These are phyloP conservation scores for Thalassaphorura encarpata DNA, from an alignment of 1,140 invertebrate genomes.

Conservation along the genomic window DNA sequence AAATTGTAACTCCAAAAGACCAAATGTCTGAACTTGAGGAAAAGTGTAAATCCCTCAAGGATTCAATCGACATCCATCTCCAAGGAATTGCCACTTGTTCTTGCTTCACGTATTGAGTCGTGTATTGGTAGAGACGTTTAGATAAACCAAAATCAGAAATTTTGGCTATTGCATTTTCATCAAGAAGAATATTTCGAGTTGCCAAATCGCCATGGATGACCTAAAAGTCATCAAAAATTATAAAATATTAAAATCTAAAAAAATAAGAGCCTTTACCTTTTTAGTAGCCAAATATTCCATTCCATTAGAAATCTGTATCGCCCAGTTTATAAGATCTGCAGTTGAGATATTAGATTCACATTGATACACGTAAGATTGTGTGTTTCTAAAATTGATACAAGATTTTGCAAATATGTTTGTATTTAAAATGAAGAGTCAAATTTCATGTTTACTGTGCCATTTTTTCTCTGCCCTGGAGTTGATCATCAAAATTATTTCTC, in stretches of 20 bases:
- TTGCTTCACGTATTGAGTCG: too few relatives aligned
- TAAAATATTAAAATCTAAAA: too few relatives aligned
- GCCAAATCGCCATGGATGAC: constrained; percentile 26
- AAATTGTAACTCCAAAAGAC: background rate
- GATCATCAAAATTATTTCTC: too few relatives aligned
- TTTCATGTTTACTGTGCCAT: too few relatives aligned
- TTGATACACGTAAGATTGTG: too few relatives aligned
- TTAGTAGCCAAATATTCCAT: constrained; percentile 31
- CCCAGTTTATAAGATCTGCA: constrained; percentile 23
- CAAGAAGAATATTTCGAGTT: constrained; percentile 21
- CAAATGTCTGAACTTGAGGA: background rate
- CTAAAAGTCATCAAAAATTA: too few relatives aligned
- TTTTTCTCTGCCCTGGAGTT: too few relatives aligned
- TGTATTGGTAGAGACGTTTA: constrained; percentile 32
- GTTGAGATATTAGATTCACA: too few relatives aligned
- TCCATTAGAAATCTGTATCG: constrained; percentile 27
- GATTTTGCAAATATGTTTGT: too few relatives aligned
- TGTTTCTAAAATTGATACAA: too few relatives aligned
- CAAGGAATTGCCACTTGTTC: background rate
- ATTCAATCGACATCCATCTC: background rate
- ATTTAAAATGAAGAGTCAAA: too few relatives aligned
- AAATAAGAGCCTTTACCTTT: constrained; percentile 12
- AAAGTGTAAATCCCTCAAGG: background rate
- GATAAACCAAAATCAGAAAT: constrained; percentile 27
- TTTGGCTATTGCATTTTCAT: constrained; percentile 4